Base-by-base conservation (phyloP, 2,888 invertebrate species). In the Bombylius discolor region DNA sequence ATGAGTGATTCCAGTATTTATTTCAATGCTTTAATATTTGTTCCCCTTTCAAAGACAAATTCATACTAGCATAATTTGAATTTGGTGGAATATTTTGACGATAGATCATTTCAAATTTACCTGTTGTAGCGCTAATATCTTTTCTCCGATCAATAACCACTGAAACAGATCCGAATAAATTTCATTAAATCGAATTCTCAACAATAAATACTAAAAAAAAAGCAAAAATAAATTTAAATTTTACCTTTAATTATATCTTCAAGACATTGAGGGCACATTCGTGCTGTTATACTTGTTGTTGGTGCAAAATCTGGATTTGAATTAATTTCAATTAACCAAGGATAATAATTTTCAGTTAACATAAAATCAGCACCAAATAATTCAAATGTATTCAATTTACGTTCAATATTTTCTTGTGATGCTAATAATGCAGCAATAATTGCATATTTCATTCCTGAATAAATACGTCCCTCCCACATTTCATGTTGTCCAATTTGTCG, bases 321-420 rank as follows among this genome's bases (percentile, higher is more conserved):
- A 71, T 96, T 96, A 62, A 96, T 93, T 74, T 96, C 96, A 62
- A 96, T 87, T 4, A 96, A 78, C 93, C 94, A 95, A 0, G 94
- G 93, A 39, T 84, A 83, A 64, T 85, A 87, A 65, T 89, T 87
- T 56, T 92, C 88, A 49, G 89, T 87, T 57, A 96, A 76, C 88
- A 96, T 92, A 68, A 96, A 96, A 73, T 96, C 96, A 1, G 95
- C 95, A 14, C 96, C 96, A 65, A 93, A 96, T 32, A 96, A 74
- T 73, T 95, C 94, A 74, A 93, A 96, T 53, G 92, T 91, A 64
- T 91, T 90, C 65, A 81, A 79, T 1, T 73, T 62, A 47, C 87
- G 79, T 66, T 89, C 88, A 86, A 90, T 88, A 11, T 83, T 80
- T 52, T 89, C 87, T 68, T 95, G 94, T 58, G 90, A 89, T 0